Percentiles rank a stretch among this genome's conserved stretches.
Conservation (phyloP, 2,888 invertebrate species). For the Mycalesis mineus region DNA sequence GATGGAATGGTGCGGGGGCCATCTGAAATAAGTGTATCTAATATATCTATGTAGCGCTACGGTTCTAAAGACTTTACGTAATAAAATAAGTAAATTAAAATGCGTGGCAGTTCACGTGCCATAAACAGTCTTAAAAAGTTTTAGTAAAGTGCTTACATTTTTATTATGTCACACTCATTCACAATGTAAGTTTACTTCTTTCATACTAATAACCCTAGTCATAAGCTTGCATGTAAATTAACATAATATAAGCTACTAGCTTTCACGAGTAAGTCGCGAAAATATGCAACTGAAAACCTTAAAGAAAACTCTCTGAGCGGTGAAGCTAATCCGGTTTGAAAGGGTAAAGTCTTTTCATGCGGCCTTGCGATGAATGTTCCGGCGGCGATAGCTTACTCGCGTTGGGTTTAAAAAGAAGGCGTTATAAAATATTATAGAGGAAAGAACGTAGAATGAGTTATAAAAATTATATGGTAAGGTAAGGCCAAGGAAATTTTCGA, state of each 20-base stretch:
- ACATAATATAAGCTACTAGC: background rate
- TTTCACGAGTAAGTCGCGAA: background rate
- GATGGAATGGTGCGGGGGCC: too few species aligned
- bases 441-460: background rate
- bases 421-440: background rate
- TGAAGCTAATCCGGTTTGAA: background rate
- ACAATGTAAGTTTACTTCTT: too few species aligned
- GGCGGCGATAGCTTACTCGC: background rate
- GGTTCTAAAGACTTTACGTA: too few species aligned
- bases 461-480: background rate
- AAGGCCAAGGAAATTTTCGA: background rate
- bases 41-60: too few species aligned
- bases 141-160: too few species aligned
- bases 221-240: background rate
- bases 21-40: too few species aligned
- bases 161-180: too few species aligned
- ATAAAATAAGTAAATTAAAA: too few species aligned
- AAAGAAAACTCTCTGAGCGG: background rate
- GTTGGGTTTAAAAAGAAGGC: background rate
- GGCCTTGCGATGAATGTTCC: background rate
- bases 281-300: background rate
- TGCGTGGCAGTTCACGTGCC: too few species aligned
- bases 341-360: background rate
- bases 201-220: too few species aligned
- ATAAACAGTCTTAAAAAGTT: too few species aligned